Percentiles rank a stretch among this genome's conserved stretches.
phyloP scores from a whole-genome alignment of 2,797 vertebrate species.

The Brachyalestes nurse region DNA sequence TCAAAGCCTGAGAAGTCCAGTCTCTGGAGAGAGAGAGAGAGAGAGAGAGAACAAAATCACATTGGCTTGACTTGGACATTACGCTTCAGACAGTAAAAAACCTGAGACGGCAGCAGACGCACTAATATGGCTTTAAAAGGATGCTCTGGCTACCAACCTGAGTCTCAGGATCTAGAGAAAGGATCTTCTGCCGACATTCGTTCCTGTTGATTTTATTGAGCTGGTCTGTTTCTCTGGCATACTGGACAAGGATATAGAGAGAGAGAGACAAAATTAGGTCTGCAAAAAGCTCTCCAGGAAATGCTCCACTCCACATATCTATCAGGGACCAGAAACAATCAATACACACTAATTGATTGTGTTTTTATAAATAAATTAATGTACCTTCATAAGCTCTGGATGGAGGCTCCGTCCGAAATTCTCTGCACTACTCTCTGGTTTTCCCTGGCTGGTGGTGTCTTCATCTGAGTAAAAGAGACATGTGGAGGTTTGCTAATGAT shows the following conservation, averaged over 20 bases:
- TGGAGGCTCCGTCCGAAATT: constrained; percentile 93
- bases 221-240: constrained; percentile 93
- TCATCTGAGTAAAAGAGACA: constrained; percentile 81
- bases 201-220: constrained; percentile 94
- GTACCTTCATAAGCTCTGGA: constrained; percentile 95
- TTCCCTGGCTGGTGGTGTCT: constrained; percentile 87
- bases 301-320: neutral
- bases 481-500: neutral
- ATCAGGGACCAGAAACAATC: neutral
- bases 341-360: neutral
- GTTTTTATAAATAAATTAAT: constrained; percentile 29
- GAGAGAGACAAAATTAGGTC: constrained; percentile 48
- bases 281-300: neutral
- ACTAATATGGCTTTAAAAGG: neutral
- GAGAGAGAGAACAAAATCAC: neutral
- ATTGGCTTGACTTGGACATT: constrained; percentile 3
- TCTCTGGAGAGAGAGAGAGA: constrained; percentile 75
- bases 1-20: constrained; percentile 96
- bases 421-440: constrained; percentile 89
- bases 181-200: constrained; percentile 92
- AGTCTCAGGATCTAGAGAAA: constrained; percentile 92
- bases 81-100: constrained; percentile 3
- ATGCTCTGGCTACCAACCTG: constrained; percentile 79
- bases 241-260: constrained; percentile 75
- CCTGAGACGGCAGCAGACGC: constrained; percentile 1